Percentiles rank a stretch among this genome's conserved stretches.
Evolutionary conservation across 2,888 invertebrate genomes (phyloP).

Genomic region (Stenotaenia linearis): DNA sequence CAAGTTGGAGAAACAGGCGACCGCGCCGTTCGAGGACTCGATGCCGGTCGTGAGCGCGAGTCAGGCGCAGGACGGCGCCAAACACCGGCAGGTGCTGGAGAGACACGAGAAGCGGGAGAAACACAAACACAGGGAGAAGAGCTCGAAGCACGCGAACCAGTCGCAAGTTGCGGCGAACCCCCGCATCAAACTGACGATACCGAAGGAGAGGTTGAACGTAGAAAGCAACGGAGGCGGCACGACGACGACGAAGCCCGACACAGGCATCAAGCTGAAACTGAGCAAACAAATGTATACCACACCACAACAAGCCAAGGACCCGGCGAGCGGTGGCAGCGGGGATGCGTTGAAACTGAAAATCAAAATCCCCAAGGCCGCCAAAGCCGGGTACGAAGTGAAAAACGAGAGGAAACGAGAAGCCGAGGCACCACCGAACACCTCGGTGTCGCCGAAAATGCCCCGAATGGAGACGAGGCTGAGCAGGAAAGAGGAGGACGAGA

Average conservation of each 20-base stretch:
- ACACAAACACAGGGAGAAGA: conserved; percentile 59
- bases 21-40: not conserved
- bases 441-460: not conserved
- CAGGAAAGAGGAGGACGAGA: not conserved
- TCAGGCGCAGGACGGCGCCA: not conserved
- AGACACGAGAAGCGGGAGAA: conserved; percentile 58
- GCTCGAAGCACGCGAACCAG: not conserved
- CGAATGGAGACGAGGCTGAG: conserved; percentile 27
- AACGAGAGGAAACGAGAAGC: conserved; percentile 1
- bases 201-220: conserved; percentile 63
- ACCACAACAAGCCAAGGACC: not conserved
- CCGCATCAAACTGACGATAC: conserved; percentile 73
- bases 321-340: not conserved
- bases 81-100: not conserved
- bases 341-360: conserved; percentile 29
- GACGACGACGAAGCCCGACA: not conserved
- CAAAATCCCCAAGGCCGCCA: conserved; percentile 23
- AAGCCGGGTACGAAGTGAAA: not conserved
- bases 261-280: not conserved
- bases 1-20: not conserved
- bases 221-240: not conserved
- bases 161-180: conserved; percentile 37
- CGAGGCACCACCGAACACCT: not conserved
- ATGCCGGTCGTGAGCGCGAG: not conserved
- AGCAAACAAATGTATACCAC: not conserved